A percentile compares a stretch with the other conserved stretches of the same genome.
Conservation (phyloP, 2,888 invertebrate species). For the Amphimallon solstitiale region DNA sequence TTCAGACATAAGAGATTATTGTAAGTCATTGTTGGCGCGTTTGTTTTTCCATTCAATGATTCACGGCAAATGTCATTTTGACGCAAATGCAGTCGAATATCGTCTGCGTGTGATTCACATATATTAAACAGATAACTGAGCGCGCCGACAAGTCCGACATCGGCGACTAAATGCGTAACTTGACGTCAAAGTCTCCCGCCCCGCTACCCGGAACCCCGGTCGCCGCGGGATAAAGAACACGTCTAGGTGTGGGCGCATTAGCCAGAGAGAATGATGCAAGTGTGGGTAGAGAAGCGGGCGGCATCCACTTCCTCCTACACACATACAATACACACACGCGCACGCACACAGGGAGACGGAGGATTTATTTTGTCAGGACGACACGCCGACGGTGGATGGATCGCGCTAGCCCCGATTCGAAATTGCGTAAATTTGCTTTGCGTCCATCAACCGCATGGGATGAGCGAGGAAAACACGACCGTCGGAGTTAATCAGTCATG, state of each 20-base stretch:
- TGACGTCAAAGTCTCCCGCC: constrained; percentile 31
- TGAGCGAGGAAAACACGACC: constrained; percentile 30
- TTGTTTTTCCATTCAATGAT: constrained; percentile 28
- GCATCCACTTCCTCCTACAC: constrained; percentile 28
- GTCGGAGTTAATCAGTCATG: constrained; percentile 31
- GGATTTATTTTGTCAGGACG: constrained; percentile 30
- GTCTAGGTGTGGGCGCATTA: constrained; percentile 28
- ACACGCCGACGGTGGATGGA: constrained; percentile 7
- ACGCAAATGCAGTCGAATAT: constrained; percentile 24
- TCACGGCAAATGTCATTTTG: constrained; percentile 28
- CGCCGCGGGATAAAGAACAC: constrained; percentile 33
- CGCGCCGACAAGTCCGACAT: constrained; percentile 29
- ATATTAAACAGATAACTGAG: constrained; percentile 32
- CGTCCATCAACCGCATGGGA: constrained; percentile 22
- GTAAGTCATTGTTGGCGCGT: not conserved
- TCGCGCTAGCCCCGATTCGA: constrained; percentile 28
- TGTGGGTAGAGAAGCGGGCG: constrained; percentile 1
- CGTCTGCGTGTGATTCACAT: constrained; percentile 32
- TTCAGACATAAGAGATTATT: constrained; percentile 11
- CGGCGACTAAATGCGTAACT: constrained; percentile 33
- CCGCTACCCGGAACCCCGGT: not conserved
- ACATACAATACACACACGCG: too few relatives aligned
- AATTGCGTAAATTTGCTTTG: constrained; percentile 33
- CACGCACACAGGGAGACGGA: constrained; percentile 1
- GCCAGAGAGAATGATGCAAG: constrained; percentile 17